Base-by-base conservation (phyloP, 2,113 vertebrate species). In the Podarcis cretensis region DNA sequence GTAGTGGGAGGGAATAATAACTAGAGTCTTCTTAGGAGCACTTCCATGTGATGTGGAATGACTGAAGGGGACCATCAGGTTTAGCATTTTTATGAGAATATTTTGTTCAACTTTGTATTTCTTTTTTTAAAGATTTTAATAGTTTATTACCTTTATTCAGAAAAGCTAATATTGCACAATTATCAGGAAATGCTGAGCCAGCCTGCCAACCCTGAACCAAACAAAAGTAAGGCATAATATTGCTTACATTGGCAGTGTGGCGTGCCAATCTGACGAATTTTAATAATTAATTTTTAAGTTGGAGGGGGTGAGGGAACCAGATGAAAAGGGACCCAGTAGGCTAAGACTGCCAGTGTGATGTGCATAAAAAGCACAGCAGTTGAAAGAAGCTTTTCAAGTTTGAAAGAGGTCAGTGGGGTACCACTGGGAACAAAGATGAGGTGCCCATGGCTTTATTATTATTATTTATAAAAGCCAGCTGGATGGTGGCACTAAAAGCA, bases 341-440 rank as follows among this genome's bases (percentile, higher is more conserved):
- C 82, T 81, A 91, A 94, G 95, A 88, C 65, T 87, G 88, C 90
- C 87, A 90, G 83, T 91, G 83, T 48, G 89, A 92, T 90, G n/a
- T 69, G 84, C 78, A 89, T 10, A 87, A 94, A 92, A 76, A 82
- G 3, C 78, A 89, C 13, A 93, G 12, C 37, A 81, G 69, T 73
- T 90, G 35, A 90, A 3, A 89, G 76, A 95, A 85, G 5, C 89
- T 90, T 91, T 93, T 92, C 57, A 96, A 94, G 88, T 89, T 93
- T 92, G 90, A 94, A 92, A 93, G 89, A 93, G 90, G 93, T 95
- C 92, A 93, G 92, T 94, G 87, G 90, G 91, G 91, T 91, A 92
- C 91, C 84, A 89, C 69, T 93, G 89, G 90, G 93, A 90, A 89
- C 76, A 94, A 81, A 75, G 76, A 91, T 87, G 85, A 89, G 89